phyloP scores from a whole-genome alignment of 2,888 invertebrate species.

The Thecophora atra region DNA sequence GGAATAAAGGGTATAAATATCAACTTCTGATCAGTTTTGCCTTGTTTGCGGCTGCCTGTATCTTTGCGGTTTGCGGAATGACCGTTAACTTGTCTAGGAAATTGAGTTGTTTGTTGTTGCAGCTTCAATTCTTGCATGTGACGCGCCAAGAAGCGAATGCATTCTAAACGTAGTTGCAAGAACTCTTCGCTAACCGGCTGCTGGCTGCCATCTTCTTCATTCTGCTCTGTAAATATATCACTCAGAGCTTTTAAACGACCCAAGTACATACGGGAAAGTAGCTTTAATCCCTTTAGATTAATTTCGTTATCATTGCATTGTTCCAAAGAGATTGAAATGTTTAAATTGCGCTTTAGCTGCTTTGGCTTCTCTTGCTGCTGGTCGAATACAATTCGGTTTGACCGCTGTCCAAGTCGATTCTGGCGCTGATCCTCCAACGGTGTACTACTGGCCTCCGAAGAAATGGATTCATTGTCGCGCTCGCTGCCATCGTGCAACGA shows the following conservation, averaged over 20 bases:
- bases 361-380: conserved; percentile 52
- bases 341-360: conserved; percentile 55
- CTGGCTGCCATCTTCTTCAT: conserved; percentile 57
- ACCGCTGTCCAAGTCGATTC: conserved; percentile 45
- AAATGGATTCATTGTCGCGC: conserved; percentile 57
- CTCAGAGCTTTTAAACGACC: conserved; percentile 66
- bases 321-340: conserved; percentile 49
- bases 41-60: neutral
- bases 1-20: conserved; percentile 60
- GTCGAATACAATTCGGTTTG: conserved; percentile 56
- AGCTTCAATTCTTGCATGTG: conserved; percentile 47
- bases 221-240: conserved; percentile 57
- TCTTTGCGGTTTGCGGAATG: conserved; percentile 16
- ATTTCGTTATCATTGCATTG: conserved; percentile 51
- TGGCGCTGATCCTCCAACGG: conserved; percentile 52
- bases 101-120: conserved; percentile 39
- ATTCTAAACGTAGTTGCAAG: conserved; percentile 59
- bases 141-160: conserved; percentile 57
- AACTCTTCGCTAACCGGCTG: conserved; percentile 56
- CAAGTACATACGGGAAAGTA: conserved; percentile 72
- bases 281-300: conserved; percentile 68
- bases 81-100: conserved; percentile 3
- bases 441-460: conserved; percentile 42
- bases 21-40: conserved; percentile 30
- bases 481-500: conserved; percentile 58